These are phyloP conservation scores for Yponomeuta malinellus DNA, from an alignment of 2,888 invertebrate species.

Conservation along the genomic window DNA sequence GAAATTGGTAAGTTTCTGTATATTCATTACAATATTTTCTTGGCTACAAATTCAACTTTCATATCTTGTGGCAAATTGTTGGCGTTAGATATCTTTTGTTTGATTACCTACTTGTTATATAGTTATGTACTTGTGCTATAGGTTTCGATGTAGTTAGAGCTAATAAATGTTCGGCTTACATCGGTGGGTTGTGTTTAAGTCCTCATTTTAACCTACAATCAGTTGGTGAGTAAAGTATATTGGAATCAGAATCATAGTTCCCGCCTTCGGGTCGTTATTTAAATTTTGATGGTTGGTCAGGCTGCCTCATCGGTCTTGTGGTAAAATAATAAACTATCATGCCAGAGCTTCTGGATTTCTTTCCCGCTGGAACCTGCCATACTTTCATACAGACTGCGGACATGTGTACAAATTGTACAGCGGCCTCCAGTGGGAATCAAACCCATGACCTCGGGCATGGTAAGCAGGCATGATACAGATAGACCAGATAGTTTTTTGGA, in stretches of 20 bases:
- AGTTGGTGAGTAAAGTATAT: no score
- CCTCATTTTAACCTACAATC: neutral
- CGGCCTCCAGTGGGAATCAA: no score
- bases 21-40: slow-evolving; percentile 11
- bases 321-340: no score
- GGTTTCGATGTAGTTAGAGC: neutral
- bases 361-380: no score
- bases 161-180: no score
- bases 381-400: no score
- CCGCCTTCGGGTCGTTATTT: neutral
- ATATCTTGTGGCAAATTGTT: neutral
- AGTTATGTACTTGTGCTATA: neutral
- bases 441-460: no score
- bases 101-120: neutral
- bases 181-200: neutral
- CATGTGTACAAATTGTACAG: no score
- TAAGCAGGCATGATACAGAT: no score
- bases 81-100: neutral
- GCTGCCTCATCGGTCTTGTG: neutral
- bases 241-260: neutral
- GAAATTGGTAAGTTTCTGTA: slow-evolving; percentile 36
- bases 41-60: neutral
- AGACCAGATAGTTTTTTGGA: no score
- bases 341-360: no score
- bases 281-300: neutral